Base-by-base conservation (phyloP, 2,888 invertebrate genomes). In the Stenoptilia bipunctidactyla region DNA sequence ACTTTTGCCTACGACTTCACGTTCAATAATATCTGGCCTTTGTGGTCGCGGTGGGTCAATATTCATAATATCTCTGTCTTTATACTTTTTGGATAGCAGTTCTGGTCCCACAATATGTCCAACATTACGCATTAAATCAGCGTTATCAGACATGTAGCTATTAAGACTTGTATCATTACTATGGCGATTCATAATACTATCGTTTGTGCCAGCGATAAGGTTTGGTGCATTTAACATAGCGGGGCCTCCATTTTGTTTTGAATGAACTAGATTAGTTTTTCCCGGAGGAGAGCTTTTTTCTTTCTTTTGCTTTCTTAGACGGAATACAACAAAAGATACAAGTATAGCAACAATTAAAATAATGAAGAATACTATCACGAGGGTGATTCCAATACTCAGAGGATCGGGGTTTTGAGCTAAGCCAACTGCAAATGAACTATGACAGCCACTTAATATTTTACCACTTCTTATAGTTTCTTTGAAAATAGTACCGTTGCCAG, bases 351-450 rank as follows among this genome's bases (percentile, higher is more conserved):
- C 91, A 38, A 96, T 86, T 10, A 97, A 79, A 44, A 96, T 92
- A 4, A 94, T 92, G 61, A 98, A 97, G 84, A 98, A 97, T 15
- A 95, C 94, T 46, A 97, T 94, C 13, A 97, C 96, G 25, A 97
- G 83, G 1, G 96, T 96, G 43, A 97, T 92, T 40, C 97, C 97
- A 45, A 97, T 94, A 57, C 93, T 94, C 6, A 97, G 80, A 0
- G 96, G 96, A 75, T 94, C 93, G 1, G 94, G 90, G 2, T 91
- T 90, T 49, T 92, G 89, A 0, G 91, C 89, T 1, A 91, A 87
- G 15, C 93, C 93, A 27, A 91, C 87, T 15, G 92, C 92, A 42
- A 92, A 87, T 2, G 89, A 87, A 38, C 90, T 92, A 44, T 88
- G 87, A 61, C 96, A 96, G 12, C 94, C 94, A 40, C 77, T 77